Evolutionary conservation across 2,113 vertebrate genomes (phyloP).

Genomic region (Rallus limicola): DNA sequence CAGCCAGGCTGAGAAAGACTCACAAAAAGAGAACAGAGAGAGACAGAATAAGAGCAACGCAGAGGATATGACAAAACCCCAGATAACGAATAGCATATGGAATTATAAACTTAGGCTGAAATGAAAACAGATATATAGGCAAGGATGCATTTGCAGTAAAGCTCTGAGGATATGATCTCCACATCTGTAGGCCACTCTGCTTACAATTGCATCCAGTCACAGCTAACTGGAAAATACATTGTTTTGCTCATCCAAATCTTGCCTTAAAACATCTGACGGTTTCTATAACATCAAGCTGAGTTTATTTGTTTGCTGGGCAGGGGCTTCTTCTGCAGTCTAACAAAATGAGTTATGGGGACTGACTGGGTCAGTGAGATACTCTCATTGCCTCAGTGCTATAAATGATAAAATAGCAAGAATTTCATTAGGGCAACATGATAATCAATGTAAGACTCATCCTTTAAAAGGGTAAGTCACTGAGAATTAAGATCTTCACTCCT

Average conservation of each 20-base stretch:
- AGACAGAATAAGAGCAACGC: neutral
- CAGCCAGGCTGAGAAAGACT: neutral
- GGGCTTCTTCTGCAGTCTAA: neutral
- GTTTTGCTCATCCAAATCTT: neutral
- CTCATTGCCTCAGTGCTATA: neutral
- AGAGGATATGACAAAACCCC: neutral
- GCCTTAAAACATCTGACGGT: neutral
- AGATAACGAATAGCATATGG: neutral
- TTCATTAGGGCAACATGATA: neutral
- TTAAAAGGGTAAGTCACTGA: neutral
- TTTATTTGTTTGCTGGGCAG: conserved; percentile 25
- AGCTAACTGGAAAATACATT: neutral
- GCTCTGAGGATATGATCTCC: conserved; percentile 5
- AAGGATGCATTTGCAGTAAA: neutral
- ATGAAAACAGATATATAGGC: neutral
- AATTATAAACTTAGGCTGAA: neutral
- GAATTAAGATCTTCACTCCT: neutral
- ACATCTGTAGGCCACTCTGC: neutral
- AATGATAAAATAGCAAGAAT: neutral
- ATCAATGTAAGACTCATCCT: neutral
- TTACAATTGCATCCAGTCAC: neutral
- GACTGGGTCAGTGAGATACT: neutral
- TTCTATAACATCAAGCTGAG: conserved; percentile 9
- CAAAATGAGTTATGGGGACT: neutral
- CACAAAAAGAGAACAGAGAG: neutral